Evolutionary conservation across 1,140 invertebrate genomes (phyloP).

Genomic region (Tetraneura akinire): DNA sequence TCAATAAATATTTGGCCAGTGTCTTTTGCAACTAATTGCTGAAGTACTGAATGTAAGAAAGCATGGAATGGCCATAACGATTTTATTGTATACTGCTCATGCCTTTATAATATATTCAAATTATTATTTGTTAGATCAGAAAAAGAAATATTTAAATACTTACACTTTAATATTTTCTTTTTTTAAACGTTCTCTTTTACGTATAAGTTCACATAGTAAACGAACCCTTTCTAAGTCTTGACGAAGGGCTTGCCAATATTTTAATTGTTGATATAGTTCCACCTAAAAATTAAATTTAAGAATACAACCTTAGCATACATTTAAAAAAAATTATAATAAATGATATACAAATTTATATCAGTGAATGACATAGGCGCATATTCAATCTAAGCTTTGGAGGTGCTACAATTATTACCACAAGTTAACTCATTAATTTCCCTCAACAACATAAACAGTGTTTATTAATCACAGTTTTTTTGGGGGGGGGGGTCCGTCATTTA

Average conservation of each 20-base stretch:
- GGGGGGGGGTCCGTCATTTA: too few species aligned
- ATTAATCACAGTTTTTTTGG: too few species aligned
- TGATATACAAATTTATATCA: too few species aligned
- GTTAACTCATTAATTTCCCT: too few species aligned
- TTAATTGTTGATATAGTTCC: slow-evolving; percentile 82
- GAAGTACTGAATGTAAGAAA: slow-evolving; percentile 73
- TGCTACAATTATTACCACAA: too few species aligned
- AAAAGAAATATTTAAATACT: slow-evolving; percentile 53
- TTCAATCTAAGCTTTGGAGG: too few species aligned
- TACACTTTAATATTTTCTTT: slow-evolving; percentile 79
- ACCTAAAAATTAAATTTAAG: slow-evolving; percentile 52
- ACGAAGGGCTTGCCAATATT: slow-evolving; percentile 91
- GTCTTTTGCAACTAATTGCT: slow-evolving; percentile 78
- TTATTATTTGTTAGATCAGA: not conserved
- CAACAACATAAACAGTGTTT: too few species aligned
- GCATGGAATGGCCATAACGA: slow-evolving; percentile 80
- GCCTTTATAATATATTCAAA: slow-evolving; percentile 59
- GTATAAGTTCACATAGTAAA: slow-evolving; percentile 88
- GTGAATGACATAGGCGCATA: too few species aligned
- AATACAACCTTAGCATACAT: slow-evolving; percentile 8
- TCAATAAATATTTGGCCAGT: slow-evolving; percentile 86
- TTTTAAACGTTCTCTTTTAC: slow-evolving; percentile 94
- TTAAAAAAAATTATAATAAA: too few species aligned
- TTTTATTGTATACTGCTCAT: slow-evolving; percentile 78
- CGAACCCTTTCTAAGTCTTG: slow-evolving; percentile 93